A percentile compares a stretch with the other conserved stretches of the same genome.
These are phyloP conservation scores for Danio choprae DNA, from an alignment of 2,797 vertebrate genomes.

Conservation along the genomic window DNA sequence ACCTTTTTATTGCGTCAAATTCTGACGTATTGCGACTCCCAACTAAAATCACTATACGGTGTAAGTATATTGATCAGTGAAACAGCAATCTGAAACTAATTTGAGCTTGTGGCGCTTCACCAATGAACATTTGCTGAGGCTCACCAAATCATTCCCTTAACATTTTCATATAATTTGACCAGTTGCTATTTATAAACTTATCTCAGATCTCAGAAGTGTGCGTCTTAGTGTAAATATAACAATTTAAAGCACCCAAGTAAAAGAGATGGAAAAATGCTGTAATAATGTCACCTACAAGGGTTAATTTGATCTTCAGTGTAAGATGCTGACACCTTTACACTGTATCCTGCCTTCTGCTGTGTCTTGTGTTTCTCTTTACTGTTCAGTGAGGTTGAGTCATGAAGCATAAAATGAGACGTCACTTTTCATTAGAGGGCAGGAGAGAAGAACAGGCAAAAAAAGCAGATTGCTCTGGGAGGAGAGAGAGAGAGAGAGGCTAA, in stretches of 20 bases:
- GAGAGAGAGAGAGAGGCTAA: conserved; percentile 15
- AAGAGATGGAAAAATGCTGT: not conserved
- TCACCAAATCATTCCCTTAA: not conserved
- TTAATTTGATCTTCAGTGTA: not conserved
- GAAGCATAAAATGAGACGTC: conserved; percentile 57
- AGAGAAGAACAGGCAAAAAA: conserved; percentile 41
- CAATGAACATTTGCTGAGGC: not conserved
- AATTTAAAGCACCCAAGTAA: not conserved
- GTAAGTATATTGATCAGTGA: not conserved
- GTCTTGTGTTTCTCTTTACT: conserved; percentile 28
- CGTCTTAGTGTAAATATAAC: not conserved
- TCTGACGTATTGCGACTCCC: not conserved
- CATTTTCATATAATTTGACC: not conserved
- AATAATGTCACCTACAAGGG: not conserved
- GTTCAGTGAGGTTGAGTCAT: conserved; percentile 58
- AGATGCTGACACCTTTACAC: conserved; percentile 34
- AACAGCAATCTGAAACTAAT: not conserved
- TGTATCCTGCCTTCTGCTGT: conserved; percentile 25
- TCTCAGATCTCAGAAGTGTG: not conserved
- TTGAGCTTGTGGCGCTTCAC: not conserved
- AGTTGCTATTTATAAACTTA: not conserved
- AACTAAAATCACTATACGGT: not conserved
- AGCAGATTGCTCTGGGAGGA: conserved; percentile 42
- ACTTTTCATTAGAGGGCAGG: conserved; percentile 58
- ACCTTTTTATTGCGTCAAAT: not conserved